Evolutionary conservation across 2,797 vertebrate species (phyloP), one percentile per base, ranked within the genome.

Genomic region (Peromyscus melanophrys): DNA sequence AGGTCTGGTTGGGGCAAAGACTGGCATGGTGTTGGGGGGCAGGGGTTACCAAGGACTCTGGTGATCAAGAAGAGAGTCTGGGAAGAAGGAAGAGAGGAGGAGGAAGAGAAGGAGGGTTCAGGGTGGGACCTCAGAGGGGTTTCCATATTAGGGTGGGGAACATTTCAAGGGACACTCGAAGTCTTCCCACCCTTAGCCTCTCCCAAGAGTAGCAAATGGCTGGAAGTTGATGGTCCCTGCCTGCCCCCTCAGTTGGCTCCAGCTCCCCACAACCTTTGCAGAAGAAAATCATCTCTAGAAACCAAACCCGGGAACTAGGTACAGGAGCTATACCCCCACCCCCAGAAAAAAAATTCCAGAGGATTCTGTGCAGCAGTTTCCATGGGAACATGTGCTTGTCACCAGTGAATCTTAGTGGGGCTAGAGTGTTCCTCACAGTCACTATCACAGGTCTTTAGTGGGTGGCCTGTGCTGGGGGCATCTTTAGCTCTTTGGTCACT

Each of bases 291-390:
- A 10, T 43, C 90, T 57, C 83, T 40, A 80, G 75, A 94, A 97
- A 85, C 67, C 37, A 65, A 65, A 29, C 59, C 59, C 31, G n/a
- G 94, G 17, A 87, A 59, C 10, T 31, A 71, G 92, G 83, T 57
- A 69, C 37, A 43, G 78, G 82, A 87, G 86, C 8, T 0, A 65
- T 1, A 7, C 34, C 40, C 63, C 92, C 27, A 63, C 81, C 49
- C 86, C 71, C 69, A 25, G 0, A 23, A 43, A 63, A 93, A 34
- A 43, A 75, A 82, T 94, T 97, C 94, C 95, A 96, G 89, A 96
- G 90, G 92, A 92, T 87, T 95, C 92, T 84, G 86, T 27, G 34
- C 40, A 75, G 94, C 92, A 94, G 97, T 98, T 97, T 97, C 98
- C 97, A 98, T 96, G 95, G 96, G 96, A 98, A 97, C 95, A 34